Conservation (phyloP, 1,140 invertebrate genomes). For the Drepana arcuata region DNA sequence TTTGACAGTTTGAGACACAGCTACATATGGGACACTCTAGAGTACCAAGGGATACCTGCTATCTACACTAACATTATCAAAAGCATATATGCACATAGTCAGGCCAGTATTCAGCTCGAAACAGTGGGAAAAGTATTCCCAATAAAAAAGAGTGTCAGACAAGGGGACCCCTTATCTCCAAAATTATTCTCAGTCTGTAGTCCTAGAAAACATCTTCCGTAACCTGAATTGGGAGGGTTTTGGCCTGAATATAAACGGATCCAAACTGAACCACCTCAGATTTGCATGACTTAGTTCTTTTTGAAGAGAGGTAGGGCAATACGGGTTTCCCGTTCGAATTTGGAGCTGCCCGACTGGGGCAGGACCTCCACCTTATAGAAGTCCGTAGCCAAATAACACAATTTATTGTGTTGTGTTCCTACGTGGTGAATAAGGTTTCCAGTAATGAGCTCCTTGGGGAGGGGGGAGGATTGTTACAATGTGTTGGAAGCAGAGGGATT, state of each 20-base stretch:
- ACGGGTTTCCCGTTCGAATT: too few relatives aligned
- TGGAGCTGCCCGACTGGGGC: too few relatives aligned
- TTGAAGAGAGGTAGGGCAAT: too few relatives aligned
- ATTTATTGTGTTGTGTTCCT: too few relatives aligned
- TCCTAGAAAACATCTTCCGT: neutral
- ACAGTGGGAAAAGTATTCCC: neutral
- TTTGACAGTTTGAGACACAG: neutral
- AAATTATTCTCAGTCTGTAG: neutral
- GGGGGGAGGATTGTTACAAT: too few relatives aligned
- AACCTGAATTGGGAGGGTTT: neutral
- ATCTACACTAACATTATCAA: neutral
- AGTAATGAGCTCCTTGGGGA: too few relatives aligned
- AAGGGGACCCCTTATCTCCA: neutral
- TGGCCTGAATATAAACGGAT: neutral
- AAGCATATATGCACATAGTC: neutral
- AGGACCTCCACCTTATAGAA: too few relatives aligned
- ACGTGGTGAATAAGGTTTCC: too few relatives aligned
- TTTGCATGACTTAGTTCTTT: too few relatives aligned
- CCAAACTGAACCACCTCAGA: neutral
- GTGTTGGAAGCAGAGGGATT: too few relatives aligned
- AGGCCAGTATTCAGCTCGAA: neutral
- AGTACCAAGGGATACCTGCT: neutral
- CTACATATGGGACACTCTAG: neutral
- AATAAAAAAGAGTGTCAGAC: neutral
- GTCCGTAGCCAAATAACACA: too few relatives aligned